Conservation (phyloP, 2,113 vertebrate genomes). For the Ctenomys sociabilis region DNA sequence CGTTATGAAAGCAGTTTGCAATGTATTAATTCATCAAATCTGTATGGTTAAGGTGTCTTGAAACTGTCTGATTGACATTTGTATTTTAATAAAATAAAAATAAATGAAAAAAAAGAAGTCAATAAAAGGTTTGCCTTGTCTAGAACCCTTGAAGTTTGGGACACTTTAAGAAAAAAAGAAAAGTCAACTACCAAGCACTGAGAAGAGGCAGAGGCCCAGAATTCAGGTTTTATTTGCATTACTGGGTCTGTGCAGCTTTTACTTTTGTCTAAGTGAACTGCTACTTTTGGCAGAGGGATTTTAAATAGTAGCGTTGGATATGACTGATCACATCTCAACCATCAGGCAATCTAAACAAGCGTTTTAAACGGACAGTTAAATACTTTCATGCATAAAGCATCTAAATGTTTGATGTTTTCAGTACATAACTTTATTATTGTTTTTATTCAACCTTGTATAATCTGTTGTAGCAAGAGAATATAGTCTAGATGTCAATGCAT, state of each 20-base stretch:
- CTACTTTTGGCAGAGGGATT: slow-evolving; percentile 32
- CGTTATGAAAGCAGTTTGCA: too few species aligned
- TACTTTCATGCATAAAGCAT: slow-evolving; percentile 67
- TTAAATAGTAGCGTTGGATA: neutral
- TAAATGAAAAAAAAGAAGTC: too few species aligned
- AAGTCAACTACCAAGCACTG: neutral
- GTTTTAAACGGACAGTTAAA: slow-evolving; percentile 24
- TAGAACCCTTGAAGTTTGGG: neutral
- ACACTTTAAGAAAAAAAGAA: neutral
- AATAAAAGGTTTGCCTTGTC: neutral
- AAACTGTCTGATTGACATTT: too few species aligned
- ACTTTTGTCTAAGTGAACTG: neutral
- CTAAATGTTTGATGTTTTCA: slow-evolving; percentile 73
- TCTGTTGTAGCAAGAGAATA: neutral
- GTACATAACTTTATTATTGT: slow-evolving; percentile 66
- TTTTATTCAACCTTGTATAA: neutral
- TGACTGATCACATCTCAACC: neutral
- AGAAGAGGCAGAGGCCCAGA: neutral
- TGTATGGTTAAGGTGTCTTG: too few species aligned
- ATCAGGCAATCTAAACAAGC: neutral
- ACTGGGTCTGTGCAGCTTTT: neutral
- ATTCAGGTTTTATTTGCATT: neutral
- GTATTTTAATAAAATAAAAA: too few species aligned
- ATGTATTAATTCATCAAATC: too few species aligned
- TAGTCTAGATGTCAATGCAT: neutral